A percentile compares a stretch with the other conserved stretches of the same genome.
phyloP scores from a whole-genome alignment of 2,797 vertebrate genomes.

The Antennarius maculatus region DNA sequence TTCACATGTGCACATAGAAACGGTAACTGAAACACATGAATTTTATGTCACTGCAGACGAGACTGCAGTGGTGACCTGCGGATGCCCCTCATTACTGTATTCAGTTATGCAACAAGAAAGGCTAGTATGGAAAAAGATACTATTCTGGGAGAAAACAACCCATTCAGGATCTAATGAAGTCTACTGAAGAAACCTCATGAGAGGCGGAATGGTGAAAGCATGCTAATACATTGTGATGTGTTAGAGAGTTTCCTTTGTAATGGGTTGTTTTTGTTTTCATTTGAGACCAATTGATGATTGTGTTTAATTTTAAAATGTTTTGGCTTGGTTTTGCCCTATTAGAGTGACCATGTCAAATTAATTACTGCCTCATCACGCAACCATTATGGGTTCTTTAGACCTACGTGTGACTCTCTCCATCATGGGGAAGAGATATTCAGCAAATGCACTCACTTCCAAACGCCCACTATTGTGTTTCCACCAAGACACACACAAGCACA shows the following conservation, averaged over 20 bases:
- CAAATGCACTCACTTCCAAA: constrained; percentile 6
- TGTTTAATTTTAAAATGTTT: constrained; percentile 14
- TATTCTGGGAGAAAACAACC: constrained; percentile 50
- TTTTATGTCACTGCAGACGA: constrained; percentile 26
- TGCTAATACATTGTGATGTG: constrained; percentile 50
- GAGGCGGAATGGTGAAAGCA: constrained; percentile 45
- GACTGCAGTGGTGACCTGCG: constrained; percentile 39
- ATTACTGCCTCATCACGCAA: constrained; percentile 24
- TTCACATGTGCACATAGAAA: constrained; percentile 19
- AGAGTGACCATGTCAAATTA: constrained; percentile 20
- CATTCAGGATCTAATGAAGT: constrained; percentile 58
- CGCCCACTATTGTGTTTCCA: background rate
- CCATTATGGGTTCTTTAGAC: background rate
- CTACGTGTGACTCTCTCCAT: constrained; percentile 15
- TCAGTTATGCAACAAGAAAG: constrained; percentile 51
- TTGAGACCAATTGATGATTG: constrained; percentile 12
- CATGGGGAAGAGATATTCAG: constrained; percentile 20
- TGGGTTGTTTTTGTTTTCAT: constrained; percentile 29
- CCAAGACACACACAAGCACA: background rate
- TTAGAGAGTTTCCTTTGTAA: constrained; percentile 30
- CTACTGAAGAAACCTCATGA: constrained; percentile 36
- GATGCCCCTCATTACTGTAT: constrained; percentile 59
- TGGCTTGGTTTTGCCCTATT: constrained; percentile 11
- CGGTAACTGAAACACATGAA: constrained; percentile 34
- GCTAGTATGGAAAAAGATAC: constrained; percentile 36